These are phyloP conservation scores for Drosophila putrida DNA, from an alignment of 2,888 invertebrate genomes.

Conservation along the genomic window DNA sequence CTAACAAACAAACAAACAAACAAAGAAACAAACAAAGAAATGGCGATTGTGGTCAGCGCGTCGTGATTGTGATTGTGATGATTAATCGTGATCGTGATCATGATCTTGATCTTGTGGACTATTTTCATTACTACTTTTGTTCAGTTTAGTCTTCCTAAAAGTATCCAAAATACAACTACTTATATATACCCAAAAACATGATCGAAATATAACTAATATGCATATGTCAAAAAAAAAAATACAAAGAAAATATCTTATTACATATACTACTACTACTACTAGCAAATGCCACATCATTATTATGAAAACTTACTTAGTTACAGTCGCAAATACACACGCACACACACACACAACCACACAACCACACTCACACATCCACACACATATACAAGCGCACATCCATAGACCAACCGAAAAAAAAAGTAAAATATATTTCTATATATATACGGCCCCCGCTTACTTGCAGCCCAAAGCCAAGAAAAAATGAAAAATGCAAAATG, in stretches of 20 bases:
- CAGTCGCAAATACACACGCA: constrained; percentile 30
- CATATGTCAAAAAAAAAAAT: constrained; percentile 29
- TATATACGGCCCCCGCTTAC: constrained; percentile 51
- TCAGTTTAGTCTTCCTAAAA: constrained; percentile 71
- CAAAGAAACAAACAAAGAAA: constrained; percentile 30
- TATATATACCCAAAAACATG: constrained; percentile 23
- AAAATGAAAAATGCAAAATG: no score
- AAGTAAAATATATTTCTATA: not conserved
- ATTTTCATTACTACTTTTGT: constrained; percentile 78
- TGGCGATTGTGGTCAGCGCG: constrained; percentile 51
- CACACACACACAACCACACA: not conserved
- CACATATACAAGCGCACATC: constrained; percentile 7
- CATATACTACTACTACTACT: constrained; percentile 14
- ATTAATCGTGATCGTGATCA: constrained; percentile 51
- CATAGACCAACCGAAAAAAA: constrained; percentile 4
- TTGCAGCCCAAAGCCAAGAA: constrained; percentile 76
- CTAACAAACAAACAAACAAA: constrained; percentile 10
- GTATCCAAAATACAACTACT: constrained; percentile 27
- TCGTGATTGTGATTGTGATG: constrained; percentile 48
- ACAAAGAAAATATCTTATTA: not conserved
- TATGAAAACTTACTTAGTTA: constrained; percentile 36
- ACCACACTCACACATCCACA: not conserved
- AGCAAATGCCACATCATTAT: constrained; percentile 52
- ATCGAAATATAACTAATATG: constrained; percentile 50
- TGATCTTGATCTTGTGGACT: constrained; percentile 69